Evolutionary conservation across 2,888 invertebrate genomes (phyloP).

Genomic region (Dolichopus griseipennis): DNA sequence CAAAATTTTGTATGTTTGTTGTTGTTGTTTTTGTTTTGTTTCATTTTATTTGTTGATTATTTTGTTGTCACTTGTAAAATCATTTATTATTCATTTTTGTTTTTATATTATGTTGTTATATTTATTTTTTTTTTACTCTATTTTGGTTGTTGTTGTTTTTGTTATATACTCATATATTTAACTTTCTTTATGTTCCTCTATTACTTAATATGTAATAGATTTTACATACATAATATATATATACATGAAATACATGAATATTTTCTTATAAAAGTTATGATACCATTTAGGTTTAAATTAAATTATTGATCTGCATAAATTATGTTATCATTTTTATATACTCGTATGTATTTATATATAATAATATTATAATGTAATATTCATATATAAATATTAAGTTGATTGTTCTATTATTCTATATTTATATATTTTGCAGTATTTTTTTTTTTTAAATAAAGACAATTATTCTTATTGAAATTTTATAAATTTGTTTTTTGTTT

Average conservation of each 20-base stretch:
- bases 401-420: too few relatives aligned
- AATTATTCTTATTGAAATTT: too few relatives aligned
- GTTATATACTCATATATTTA: background rate
- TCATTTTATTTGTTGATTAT: background rate
- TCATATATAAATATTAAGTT: too few relatives aligned
- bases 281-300: slow-evolving; percentile 1
- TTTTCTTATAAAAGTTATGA: background rate
- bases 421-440: too few relatives aligned
- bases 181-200: background rate
- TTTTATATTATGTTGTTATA: background rate
- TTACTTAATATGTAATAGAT: background rate
- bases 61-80: slow-evolving; percentile 6
- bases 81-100: background rate
- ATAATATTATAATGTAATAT: too few relatives aligned
- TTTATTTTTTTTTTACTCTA: background rate
- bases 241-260: background rate
- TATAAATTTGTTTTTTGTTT: too few relatives aligned
- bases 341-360: too few relatives aligned
- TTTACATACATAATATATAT: background rate
- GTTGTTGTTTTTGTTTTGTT: too few relatives aligned
- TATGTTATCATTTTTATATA: background rate
- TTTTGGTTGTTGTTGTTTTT: background rate
- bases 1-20: too few relatives aligned
- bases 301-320: slow-evolving; percentile 6
- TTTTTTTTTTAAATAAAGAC: too few relatives aligned